These are phyloP conservation scores for Excalfactoria chinensis DNA, from an alignment of 2,113 vertebrate species.

Conservation along the genomic window DNA sequence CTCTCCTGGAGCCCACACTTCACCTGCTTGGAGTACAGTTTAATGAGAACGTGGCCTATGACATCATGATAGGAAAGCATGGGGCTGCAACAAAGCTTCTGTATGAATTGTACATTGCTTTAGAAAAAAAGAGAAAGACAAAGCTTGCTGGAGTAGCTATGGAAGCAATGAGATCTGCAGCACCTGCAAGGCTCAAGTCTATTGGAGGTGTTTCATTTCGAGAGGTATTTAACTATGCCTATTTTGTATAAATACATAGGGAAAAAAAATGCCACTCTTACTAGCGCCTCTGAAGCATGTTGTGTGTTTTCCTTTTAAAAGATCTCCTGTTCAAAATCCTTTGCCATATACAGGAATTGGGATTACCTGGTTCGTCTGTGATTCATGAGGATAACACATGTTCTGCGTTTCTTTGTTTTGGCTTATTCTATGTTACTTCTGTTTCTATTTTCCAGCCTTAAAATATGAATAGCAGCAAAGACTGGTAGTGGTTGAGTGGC, in stretches of 20 bases:
- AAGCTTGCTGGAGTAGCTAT: constrained; percentile 76
- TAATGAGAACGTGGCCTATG: constrained; percentile 82
- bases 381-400: not conserved
- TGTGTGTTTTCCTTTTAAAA: not conserved
- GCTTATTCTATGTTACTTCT: not conserved
- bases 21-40: constrained; percentile 88
- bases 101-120: constrained; percentile 87
- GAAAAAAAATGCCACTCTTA: not conserved
- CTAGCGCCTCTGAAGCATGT: not conserved
- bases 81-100: constrained; percentile 88
- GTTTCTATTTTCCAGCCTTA: not conserved
- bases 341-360: not conserved
- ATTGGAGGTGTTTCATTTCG: constrained; percentile 79
- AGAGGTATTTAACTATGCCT: constrained; percentile 75
- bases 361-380: not conserved
- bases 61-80: constrained; percentile 86
- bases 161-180: constrained; percentile 80
- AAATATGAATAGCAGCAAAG: not conserved
- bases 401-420: not conserved
- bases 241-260: not conserved
- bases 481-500: not conserved
- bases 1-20: constrained; percentile 87
- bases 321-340: not conserved
- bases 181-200: constrained; percentile 68
- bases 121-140: constrained; percentile 86